These are phyloP conservation scores for Carcharodon carcharias DNA, from an alignment of 2,797 vertebrate species.

Conservation along the genomic window DNA sequence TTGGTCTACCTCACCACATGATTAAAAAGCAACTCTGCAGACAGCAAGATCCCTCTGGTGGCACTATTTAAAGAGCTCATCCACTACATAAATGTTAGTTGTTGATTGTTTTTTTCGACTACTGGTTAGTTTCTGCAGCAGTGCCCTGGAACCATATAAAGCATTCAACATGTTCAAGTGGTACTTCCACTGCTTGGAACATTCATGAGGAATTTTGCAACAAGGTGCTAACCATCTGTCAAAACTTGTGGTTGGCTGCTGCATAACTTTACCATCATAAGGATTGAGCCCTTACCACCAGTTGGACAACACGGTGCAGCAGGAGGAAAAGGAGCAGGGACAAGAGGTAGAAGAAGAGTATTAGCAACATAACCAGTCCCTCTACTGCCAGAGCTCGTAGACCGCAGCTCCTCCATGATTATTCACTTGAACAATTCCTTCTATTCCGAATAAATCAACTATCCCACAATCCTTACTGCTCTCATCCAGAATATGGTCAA, in stretches of 20 bases:
- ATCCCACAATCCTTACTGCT: background rate
- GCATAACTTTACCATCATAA: background rate
- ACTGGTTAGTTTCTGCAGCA: background rate
- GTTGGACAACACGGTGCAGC: background rate
- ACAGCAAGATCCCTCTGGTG: background rate
- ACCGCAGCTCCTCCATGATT: background rate
- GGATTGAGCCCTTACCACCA: background rate
- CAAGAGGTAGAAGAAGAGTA: background rate
- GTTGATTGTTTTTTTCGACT: background rate
- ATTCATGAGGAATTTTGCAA: background rate
- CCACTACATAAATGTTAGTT: background rate
- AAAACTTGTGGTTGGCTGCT: background rate
- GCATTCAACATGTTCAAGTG: background rate
- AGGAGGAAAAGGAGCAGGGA: background rate
- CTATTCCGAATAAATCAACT: background rate
- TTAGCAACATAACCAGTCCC: background rate
- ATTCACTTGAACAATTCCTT: background rate
- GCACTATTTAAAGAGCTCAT: background rate
- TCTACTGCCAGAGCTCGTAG: background rate
- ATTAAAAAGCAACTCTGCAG: background rate
- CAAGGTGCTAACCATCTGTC: background rate
- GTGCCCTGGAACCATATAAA: background rate
- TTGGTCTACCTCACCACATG: background rate
- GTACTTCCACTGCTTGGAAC: background rate
- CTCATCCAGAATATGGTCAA: background rate